Base-by-base conservation (phyloP, 2,797 vertebrate genomes). In the Sebastes aleutianus region DNA sequence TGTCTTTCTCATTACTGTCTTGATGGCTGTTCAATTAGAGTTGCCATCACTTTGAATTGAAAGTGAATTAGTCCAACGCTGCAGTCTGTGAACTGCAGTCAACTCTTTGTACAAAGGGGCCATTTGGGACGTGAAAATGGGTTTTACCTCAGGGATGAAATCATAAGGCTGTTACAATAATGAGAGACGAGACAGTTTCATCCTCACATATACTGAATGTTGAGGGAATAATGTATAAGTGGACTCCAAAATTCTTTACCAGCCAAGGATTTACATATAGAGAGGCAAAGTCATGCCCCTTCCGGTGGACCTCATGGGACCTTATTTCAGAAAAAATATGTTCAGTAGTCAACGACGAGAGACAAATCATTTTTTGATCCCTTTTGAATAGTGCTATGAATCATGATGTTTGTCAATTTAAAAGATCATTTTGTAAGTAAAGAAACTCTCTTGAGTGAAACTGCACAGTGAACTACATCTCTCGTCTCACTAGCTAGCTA, bases 21-120 rank as follows among this genome's bases (percentile, higher is more conserved):
- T 85, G 88, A 89, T 88, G 78, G 74, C 50, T 67, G 47, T 88
- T 87, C 87, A 88, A 87, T 88, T 86, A 85, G 74, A 77, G 58
- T 78, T 83, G 65, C 78, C 84, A 82, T 89, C 63, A 82, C 74
- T 79, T 86, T 76, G 78, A 89, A 80, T 16, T 79, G 68, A 85
- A 84, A 76, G 74, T 82, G 71, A 90, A 87, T 92, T 89, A 86
- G 74, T 63, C 68, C 61, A 65, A 68, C 18, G 22, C 71, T 79
- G 50, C 47, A 75, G 70, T 77, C 63, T 79, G 53, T 84, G 70
- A 79, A 66, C 78, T 78, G 79, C 66, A 83, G 70, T 82, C 80
- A 82, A 87, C 72, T 83, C 84, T 90, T 88, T 86, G 68, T 72
- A 78, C 65, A 87, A 88, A 90, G 72, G 65, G 74, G 72, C 62